phyloP scores from a whole-genome alignment of 1,140 invertebrate species.

The Ylistrum balloti region DNA sequence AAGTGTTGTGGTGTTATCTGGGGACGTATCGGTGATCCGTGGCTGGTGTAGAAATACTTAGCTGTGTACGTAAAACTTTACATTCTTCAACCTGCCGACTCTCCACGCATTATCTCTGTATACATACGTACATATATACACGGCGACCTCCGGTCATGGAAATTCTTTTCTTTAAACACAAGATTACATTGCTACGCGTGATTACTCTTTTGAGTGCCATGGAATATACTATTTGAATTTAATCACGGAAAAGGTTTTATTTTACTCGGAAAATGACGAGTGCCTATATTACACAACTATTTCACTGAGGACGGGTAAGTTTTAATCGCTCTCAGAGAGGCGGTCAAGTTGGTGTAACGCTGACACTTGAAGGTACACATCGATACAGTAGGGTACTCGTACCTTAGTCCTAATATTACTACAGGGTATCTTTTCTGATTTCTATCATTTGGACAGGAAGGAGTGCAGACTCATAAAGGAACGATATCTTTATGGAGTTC shows the following conservation, averaged over 20 bases:
- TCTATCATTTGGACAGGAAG: no score
- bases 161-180: background rate
- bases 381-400: background rate
- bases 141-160: constrained; percentile 31
- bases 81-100: background rate
- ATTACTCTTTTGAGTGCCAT: background rate
- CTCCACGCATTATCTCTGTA: background rate
- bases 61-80: background rate
- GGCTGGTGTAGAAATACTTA: constrained; percentile 16
- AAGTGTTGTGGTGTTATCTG: background rate
- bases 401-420: background rate
- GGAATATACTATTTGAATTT: background rate
- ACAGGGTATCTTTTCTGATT: background rate
- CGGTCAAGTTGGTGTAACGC: background rate
- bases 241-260: background rate
- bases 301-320: background rate
- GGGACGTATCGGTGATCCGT: background rate
- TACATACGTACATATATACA: background rate
- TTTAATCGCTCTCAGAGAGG: background rate
- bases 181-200: background rate
- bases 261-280: background rate
- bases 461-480: background rate
- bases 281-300: background rate
- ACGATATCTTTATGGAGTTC: background rate
- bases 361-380: background rate